Evolutionary conservation across 37 sponge, comb jelly and placozoan species (phyloP).

Genomic region (Hexactinellida sp.): DNA sequence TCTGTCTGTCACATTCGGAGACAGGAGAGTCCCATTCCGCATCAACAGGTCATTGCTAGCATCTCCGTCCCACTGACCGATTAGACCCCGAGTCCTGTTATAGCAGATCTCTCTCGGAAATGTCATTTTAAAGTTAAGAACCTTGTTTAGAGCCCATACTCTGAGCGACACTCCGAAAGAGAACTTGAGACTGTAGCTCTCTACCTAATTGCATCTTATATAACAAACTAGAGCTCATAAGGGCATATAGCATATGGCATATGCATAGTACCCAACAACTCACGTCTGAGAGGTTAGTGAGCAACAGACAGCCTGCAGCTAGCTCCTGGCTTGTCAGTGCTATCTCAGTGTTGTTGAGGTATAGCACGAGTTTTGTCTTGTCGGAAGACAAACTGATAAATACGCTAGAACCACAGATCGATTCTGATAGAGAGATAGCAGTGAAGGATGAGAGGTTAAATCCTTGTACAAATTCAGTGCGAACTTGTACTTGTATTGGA

Average conservation of each 20-base stretch:
- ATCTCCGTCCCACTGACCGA: slow-evolving; percentile 55
- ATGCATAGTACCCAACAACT: no score
- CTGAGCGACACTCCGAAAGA: neutral
- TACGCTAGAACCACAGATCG: neutral
- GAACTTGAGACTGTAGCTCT: neutral
- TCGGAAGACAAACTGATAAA: neutral
- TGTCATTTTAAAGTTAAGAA: neutral
- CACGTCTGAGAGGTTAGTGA: neutral
- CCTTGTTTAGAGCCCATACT: neutral
- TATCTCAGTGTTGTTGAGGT: neutral
- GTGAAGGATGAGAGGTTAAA: neutral
- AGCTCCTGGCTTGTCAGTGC: neutral
- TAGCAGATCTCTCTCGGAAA: neutral
- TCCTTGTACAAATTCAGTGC: neutral
- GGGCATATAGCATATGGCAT: no score
- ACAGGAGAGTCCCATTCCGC: slow-evolving; percentile 41
- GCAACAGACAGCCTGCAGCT: neutral
- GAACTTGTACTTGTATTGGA: slow-evolving; percentile 4
- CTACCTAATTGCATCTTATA: neutral
- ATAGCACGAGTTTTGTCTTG: neutral
- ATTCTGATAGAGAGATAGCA: neutral
- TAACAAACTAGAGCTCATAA: no score
- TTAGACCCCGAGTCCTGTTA: slow-evolving; percentile 22
- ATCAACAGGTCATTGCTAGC: slow-evolving; percentile 33
- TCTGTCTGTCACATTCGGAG: slow-evolving; percentile 26